Conservation (phyloP, 2,113 vertebrate species). For the Cyprinodon brontotheroides region DNA sequence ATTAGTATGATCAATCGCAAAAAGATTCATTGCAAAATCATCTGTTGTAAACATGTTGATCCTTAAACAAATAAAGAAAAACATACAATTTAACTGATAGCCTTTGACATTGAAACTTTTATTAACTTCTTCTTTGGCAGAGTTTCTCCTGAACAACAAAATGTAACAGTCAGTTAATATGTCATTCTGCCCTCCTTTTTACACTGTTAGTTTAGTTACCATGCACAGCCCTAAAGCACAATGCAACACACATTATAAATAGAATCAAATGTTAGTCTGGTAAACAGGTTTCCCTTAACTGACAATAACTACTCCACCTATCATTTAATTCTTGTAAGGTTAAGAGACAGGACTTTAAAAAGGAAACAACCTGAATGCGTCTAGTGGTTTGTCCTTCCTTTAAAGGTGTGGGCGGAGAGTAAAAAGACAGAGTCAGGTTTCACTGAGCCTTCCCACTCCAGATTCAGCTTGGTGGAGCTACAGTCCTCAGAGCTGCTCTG, state of each 20-base stretch:
- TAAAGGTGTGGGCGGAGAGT: slow-evolving; percentile 62
- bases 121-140: background rate
- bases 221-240: background rate
- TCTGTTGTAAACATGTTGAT: too few species aligned
- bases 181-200: background rate
- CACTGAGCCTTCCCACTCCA: slow-evolving; percentile 51
- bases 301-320: background rate
- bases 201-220: background rate
- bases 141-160: background rate
- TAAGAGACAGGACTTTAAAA: slow-evolving; percentile 12
- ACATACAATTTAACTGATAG: background rate
- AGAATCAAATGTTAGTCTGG: background rate
- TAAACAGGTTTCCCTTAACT: slow-evolving; percentile 13
- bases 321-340: slow-evolving; percentile 18
- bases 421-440: slow-evolving; percentile 53
- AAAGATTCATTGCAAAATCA: background rate
- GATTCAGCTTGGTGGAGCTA: slow-evolving; percentile 22
- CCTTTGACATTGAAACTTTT: background rate
- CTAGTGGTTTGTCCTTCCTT: slow-evolving; percentile 53
- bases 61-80: background rate
- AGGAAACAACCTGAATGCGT: slow-evolving; percentile 38
- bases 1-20: background rate
- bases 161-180: background rate
- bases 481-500: slow-evolving; percentile 24
- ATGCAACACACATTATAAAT: slow-evolving; percentile 2